Evolutionary conservation across 2,888 invertebrate genomes (phyloP).

Genomic region (Carabus problematicus): DNA sequence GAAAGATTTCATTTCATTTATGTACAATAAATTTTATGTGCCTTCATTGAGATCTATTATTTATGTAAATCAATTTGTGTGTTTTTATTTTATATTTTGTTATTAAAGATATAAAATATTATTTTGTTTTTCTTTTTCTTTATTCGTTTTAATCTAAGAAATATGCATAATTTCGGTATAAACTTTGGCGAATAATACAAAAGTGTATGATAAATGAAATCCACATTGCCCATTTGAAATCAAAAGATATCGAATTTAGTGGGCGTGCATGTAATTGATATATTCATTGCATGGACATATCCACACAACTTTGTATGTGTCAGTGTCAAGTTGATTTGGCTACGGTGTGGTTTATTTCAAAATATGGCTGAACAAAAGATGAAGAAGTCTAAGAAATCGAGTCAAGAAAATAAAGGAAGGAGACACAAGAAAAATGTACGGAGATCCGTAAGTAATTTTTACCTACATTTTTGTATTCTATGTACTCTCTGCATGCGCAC

Average conservation of each 20-base stretch:
- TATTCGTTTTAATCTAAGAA: background rate
- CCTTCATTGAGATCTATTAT: background rate
- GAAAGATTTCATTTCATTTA: background rate
- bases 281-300: background rate
- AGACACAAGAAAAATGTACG: constrained; percentile 24
- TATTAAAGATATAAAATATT: no score
- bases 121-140: background rate
- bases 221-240: constrained; percentile 1
- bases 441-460: constrained; percentile 18
- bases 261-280: constrained; percentile 34
- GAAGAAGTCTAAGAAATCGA: constrained; percentile 16
- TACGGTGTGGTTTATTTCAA: constrained; percentile 13
- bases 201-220: constrained; percentile 2
- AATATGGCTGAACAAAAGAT: constrained; percentile 30
- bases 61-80: background rate
- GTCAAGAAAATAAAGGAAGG: constrained; percentile 8
- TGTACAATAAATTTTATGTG: background rate
- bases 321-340: background rate
- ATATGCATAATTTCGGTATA: no score
- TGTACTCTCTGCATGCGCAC: background rate
- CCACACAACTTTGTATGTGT: constrained; percentile 7
- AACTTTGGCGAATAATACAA: no score
- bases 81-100: no score
- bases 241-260: constrained; percentile 25
- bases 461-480: background rate